Evolutionary conservation across 2,113 vertebrate species (phyloP).

Genomic region (Sprattus sprattus): DNA sequence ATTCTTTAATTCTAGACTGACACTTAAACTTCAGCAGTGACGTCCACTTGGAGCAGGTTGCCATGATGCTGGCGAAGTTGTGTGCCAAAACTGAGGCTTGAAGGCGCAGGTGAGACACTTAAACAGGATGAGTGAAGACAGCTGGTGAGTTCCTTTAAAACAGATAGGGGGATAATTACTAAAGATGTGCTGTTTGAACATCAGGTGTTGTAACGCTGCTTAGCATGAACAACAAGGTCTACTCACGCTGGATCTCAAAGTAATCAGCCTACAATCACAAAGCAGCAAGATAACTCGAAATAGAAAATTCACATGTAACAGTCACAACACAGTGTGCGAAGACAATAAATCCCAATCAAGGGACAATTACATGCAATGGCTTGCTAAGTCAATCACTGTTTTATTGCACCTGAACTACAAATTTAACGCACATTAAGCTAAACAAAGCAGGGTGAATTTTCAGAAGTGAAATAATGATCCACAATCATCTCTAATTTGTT

Average conservation of each 20-base stretch:
- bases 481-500: constrained; percentile 2
- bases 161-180: not conserved
- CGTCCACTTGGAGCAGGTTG: no score
- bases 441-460: not conserved
- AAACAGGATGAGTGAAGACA: no score
- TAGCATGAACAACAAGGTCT: not conserved
- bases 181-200: not conserved
- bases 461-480: not conserved
- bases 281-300: not conserved
- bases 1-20: no score
- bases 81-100: no score
- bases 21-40: no score
- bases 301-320: not conserved
- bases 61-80: no score
- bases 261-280: not conserved
- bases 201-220: not conserved
- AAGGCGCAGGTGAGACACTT: no score
- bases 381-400: not conserved
- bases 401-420: not conserved
- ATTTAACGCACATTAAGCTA: not conserved
- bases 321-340: not conserved
- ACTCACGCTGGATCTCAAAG: not conserved
- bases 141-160: not conserved
- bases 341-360: not conserved
- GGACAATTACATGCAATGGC: not conserved